Evolutionary conservation across 2,797 vertebrate genomes (phyloP).

Genomic region (Pseudochirops corinnae): DNA sequence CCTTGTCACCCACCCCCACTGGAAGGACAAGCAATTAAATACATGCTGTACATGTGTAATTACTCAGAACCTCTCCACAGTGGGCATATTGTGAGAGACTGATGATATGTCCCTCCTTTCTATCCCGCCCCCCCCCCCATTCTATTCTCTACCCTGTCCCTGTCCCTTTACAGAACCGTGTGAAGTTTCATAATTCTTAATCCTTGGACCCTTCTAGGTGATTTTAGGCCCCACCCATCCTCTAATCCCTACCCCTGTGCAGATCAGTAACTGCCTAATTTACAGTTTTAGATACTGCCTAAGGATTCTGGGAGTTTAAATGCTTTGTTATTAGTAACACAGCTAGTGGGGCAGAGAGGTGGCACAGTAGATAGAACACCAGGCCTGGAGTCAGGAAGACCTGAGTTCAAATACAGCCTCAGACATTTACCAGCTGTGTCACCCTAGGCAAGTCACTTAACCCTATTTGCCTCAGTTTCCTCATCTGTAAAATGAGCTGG

Average conservation of each 20-base stretch:
- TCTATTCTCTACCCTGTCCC: no score
- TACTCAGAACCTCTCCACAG: no score
- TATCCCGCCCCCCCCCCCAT: no score
- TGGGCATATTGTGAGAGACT: no score
- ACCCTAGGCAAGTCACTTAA: neutral
- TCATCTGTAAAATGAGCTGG: neutral
- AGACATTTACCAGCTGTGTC: neutral
- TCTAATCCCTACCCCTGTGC: neutral
- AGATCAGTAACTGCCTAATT: neutral
- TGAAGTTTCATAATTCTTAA: neutral
- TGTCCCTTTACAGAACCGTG: no score
- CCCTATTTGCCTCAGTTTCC: neutral
- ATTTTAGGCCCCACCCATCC: neutral
- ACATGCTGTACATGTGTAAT: no score
- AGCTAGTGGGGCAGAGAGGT: neutral
- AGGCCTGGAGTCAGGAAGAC: neutral
- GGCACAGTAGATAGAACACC: neutral
- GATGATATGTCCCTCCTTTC: no score
- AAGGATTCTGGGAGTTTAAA: neutral
- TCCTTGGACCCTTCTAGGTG: neutral
- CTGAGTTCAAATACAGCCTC: neutral
- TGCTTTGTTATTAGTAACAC: neutral
- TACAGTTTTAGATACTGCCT: neutral
- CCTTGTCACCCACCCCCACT: no score
- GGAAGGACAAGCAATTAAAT: no score